These are phyloP conservation scores for Antheraea yamamai DNA, from an alignment of 2,888 invertebrate species.

Conservation along the genomic window DNA sequence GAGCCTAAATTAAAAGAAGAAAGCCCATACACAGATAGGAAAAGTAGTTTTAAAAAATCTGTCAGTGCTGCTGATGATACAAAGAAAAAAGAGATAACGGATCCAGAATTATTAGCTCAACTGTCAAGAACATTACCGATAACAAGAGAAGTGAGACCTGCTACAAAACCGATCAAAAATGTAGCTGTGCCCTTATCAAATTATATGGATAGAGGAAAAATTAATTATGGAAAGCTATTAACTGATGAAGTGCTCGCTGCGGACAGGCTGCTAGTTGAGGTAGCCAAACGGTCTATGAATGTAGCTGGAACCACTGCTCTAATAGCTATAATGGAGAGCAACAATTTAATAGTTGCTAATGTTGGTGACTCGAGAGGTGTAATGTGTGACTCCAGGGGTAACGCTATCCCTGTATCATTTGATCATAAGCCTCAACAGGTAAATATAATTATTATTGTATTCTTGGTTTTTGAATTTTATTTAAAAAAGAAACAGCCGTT, in stretches of 20 bases:
- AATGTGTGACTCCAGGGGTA: constrained; percentile 95
- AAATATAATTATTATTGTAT: constrained; percentile 34
- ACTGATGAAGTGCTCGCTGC: constrained; percentile 94
- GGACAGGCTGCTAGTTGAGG: constrained; percentile 90
- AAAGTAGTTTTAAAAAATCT: constrained; percentile 86
- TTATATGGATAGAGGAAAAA: constrained; percentile 88
- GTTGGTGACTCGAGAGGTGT: constrained; percentile 98
- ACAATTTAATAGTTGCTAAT: constrained; percentile 94
- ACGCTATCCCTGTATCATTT: constrained; percentile 95
- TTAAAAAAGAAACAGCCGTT: too few relatives aligned
- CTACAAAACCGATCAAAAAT: constrained; percentile 68
- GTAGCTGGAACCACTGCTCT: constrained; percentile 95
- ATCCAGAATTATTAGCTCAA: constrained; percentile 85
- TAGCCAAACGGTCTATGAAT: constrained; percentile 89
- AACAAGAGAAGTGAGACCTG: constrained; percentile 83
- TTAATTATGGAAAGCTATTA: constrained; percentile 90
- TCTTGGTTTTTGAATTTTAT: too few relatives aligned
- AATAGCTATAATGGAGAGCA: constrained; percentile 92
- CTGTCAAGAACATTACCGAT: constrained; percentile 83
- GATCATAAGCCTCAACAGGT: constrained; percentile 99
- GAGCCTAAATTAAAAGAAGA: constrained; percentile 72
- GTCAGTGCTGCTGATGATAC: constrained; percentile 83
- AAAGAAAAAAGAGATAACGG: constrained; percentile 84
- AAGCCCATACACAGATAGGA: constrained; percentile 72
- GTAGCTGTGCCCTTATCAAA: constrained; percentile 79